Percentiles rank a stretch among this genome's conserved stretches.
These are phyloP conservation scores for Atractosteus spatula DNA, from an alignment of 2,113 vertebrate species.

Conservation along the genomic window DNA sequence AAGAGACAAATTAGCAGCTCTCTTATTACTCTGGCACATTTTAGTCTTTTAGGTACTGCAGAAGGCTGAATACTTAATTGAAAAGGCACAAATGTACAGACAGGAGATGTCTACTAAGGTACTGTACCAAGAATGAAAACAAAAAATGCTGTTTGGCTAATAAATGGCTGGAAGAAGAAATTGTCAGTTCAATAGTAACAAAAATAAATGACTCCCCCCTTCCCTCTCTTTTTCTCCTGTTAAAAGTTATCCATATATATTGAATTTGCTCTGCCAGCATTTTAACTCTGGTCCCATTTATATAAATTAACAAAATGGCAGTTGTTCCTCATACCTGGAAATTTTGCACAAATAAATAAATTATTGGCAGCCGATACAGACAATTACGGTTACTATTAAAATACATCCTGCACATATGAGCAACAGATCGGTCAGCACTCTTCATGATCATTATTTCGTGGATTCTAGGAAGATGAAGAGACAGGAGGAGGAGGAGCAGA, in stretches of 20 bases:
- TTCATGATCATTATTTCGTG: conserved; percentile 20
- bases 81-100: conserved; percentile 88
- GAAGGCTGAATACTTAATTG: conserved; percentile 72
- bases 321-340: conserved; percentile 53
- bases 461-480: conserved; percentile 60
- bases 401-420: conserved; percentile 71
- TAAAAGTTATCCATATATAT: conserved; percentile 23
- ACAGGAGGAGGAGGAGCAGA: conserved; percentile 52
- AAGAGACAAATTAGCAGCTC: conserved; percentile 82
- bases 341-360: conserved; percentile 61
- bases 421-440: conserved; percentile 51
- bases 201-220: conserved; percentile 26
- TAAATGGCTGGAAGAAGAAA: conserved; percentile 29
- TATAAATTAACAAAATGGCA: conserved; percentile 39
- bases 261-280: conserved; percentile 33
- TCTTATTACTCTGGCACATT: conserved; percentile 72
- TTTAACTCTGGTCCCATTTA: conserved; percentile 33
- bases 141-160: conserved; percentile 28
- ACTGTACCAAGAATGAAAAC: conserved; percentile 35
- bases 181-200: conserved; percentile 15
- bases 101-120: conserved; percentile 63
- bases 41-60: conserved; percentile 72
- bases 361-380: conserved; percentile 77
- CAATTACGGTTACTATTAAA: conserved; percentile 79
- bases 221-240: background rate